Evolutionary conservation across 2,888 invertebrate genomes (phyloP), one percentile per base, ranked within the genome.

Genomic region (Syritta pipiens): DNA sequence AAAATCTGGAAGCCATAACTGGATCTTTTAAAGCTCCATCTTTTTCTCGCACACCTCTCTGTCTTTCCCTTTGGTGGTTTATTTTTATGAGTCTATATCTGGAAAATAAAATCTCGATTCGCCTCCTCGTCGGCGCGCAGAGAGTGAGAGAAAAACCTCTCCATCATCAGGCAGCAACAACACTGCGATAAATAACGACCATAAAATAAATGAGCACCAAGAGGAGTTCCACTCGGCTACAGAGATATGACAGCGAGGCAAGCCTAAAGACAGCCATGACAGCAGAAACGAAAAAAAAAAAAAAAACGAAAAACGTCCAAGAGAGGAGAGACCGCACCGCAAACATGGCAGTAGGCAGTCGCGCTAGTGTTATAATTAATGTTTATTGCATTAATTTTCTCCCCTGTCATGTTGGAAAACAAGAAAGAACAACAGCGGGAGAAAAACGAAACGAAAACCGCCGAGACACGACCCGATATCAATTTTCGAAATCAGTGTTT

Each of bases 331-430:
- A 59, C 63, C 60, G 59, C 67, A 67, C 62, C 67, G 46, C 79
- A 72, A 74, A 79, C 79, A 79, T 74, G 74, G 74, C 74, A 74
- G 79, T 79, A 79, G 79, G 79, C 79, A 79, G 79, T 79, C 79
- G 79, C 74, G 59, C 79, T 79, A 79, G 79, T 79, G 79, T 79
- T 79, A 79, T 79, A 79, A 79, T 79, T 79, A 79, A 79, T 79
- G 79, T 74, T 79, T 79, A 79, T 79, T 79, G 79, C 79, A 79
- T 79, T 79, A 79, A 79, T 79, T 79, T 79, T 79, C 79, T 79
- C 74, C 57, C 79, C 79, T 79, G 79, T 74, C 79, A 79, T 79
- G 79, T 57, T 28, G 49, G 24, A 37, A 30, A 37, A 48, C 20
- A 32, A 17, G 10, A 35, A 28, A 17, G 19, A 42, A 72, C 14